phyloP scores from a whole-genome alignment of 1,140 invertebrate genomes.

The Triops cancriformis region DNA sequence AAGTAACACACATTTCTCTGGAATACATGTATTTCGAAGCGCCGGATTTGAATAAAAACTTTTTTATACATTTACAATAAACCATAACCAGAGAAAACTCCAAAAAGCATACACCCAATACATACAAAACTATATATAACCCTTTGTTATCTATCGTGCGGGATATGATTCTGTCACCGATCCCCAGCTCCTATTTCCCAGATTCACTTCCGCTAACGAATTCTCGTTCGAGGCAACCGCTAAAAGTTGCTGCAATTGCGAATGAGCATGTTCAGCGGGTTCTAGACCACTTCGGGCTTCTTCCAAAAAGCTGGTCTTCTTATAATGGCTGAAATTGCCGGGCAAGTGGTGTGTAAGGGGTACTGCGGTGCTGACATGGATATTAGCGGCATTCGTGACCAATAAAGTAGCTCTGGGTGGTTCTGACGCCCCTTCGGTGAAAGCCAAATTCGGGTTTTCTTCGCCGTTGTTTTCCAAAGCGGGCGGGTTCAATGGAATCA shows the following conservation, averaged over 20 bases:
- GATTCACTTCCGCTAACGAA: neutral
- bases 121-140: neutral
- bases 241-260: neutral
- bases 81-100: neutral
- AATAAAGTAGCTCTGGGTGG: neutral
- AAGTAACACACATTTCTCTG: neutral
- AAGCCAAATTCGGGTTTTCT: neutral
- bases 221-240: neutral
- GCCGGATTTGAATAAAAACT: neutral
- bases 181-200: neutral
- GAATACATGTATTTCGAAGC: neutral
- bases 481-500: neutral
- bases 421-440: neutral
- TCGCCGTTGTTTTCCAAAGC: neutral
- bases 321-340: neutral
- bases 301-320: neutral
- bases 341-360: neutral
- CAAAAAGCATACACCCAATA: constrained; percentile 7
- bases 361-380: neutral
- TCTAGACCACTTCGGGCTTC: neutral
- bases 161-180: neutral
- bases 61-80: neutral
- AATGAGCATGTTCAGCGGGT: neutral
- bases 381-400: constrained; percentile 9
- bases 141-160: neutral